phyloP scores from a whole-genome alignment of 2,797 vertebrate genomes.

The Crocodylus rhombifer region DNA sequence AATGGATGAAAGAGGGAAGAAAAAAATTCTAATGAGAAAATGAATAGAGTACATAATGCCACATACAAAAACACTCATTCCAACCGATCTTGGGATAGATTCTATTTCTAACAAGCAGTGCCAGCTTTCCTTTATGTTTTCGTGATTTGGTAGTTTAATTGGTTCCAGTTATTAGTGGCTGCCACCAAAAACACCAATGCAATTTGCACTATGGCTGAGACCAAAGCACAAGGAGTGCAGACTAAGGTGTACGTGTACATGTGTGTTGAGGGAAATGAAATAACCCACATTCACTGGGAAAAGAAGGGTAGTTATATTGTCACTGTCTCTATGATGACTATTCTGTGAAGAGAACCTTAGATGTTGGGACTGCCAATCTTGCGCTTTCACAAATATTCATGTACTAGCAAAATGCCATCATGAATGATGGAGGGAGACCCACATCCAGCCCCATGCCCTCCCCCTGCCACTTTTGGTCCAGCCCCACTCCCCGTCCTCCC shows the following conservation, averaged over 20 bases:
- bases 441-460: no score
- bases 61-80: not conserved
- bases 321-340: not conserved
- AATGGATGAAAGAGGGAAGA: not conserved
- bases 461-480: no score
- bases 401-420: no score
- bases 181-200: not conserved
- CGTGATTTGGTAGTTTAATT: constrained; percentile 4
- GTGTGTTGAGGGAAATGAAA: not conserved
- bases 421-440: no score
- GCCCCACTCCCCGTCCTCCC: no score
- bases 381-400: not conserved
- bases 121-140: not conserved
- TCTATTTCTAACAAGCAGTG: not conserved
- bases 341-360: not conserved
- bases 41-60: not conserved
- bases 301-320: not conserved
- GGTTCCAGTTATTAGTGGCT: constrained; percentile 5
- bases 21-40: not conserved
- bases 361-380: not conserved
- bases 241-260: no score
- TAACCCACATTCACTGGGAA: not conserved
- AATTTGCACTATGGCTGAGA: not conserved
- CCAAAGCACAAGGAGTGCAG: not conserved
- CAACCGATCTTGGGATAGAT: not conserved